Percentiles rank a stretch among this genome's conserved stretches.
phyloP scores from a whole-genome alignment of 2,797 vertebrate species.

The Malurus leucopterus region DNA sequence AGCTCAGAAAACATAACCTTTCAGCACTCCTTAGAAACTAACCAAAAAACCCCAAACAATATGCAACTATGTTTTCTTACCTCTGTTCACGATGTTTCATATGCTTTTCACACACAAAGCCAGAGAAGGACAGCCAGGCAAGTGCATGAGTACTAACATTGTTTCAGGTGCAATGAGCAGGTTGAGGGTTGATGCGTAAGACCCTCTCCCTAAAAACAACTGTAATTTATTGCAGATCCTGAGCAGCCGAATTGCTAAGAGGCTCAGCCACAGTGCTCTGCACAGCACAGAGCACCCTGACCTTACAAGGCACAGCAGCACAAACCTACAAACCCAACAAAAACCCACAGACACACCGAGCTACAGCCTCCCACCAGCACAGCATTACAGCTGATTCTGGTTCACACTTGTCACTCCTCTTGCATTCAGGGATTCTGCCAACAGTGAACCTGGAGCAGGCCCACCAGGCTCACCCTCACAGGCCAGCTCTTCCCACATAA shows the following conservation, averaged over 20 bases:
- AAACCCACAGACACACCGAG: neutral
- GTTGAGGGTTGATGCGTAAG: neutral
- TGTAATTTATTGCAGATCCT: neutral
- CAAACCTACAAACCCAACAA: neutral
- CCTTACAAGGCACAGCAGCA: neutral
- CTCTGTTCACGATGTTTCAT: neutral
- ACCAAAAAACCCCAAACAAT: neutral
- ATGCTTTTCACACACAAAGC: neutral
- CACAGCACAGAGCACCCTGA: neutral
- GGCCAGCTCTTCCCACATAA: neutral
- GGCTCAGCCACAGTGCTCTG: fast-evolving
- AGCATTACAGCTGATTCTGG: neutral
- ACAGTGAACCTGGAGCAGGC: fast-evolving
- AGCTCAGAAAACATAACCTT: neutral
- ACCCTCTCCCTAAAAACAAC: neutral
- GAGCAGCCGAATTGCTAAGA: neutral
- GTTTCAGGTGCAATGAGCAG: neutral
- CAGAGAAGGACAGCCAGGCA: neutral
- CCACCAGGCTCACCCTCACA: fast-evolving
- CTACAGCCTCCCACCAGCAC: neutral
- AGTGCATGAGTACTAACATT: neutral
- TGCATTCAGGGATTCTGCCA: neutral
- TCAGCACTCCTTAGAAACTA: neutral
- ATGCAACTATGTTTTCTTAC: neutral
- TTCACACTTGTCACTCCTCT: neutral